These are phyloP conservation scores for Lamprologus callipterus DNA, from an alignment of 2,113 vertebrate genomes.

Conservation along the genomic window DNA sequence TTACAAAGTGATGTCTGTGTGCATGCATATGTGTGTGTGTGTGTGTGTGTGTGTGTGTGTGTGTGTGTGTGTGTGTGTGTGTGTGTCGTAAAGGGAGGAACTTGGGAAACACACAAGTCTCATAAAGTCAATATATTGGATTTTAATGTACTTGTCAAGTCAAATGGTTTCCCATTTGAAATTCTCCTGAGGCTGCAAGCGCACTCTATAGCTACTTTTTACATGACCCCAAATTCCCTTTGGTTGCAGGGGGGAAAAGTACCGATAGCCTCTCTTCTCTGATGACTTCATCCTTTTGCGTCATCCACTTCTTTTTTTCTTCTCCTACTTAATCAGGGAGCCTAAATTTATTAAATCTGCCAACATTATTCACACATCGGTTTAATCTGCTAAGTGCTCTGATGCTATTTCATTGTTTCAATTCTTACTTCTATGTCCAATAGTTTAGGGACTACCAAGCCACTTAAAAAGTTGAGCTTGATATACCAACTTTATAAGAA, in stretches of 20 bases:
- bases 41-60: not conserved
- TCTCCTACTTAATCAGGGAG: not conserved
- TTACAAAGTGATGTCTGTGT: not conserved
- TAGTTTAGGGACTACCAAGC: not conserved
- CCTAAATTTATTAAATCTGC: not conserved
- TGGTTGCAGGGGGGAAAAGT: not conserved
- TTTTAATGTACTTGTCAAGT: constrained; percentile 59
- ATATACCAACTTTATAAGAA: not conserved
- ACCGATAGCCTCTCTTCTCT: not conserved
- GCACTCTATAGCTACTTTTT: not conserved
- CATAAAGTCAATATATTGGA: constrained; percentile 46
- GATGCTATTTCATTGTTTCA: not conserved
- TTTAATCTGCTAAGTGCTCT: not conserved
- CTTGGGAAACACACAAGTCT: not conserved
- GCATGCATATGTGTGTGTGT: not conserved
- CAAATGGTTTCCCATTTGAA: constrained; percentile 37
- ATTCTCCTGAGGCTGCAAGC: constrained; percentile 17
- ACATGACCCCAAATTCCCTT: constrained; percentile 31
- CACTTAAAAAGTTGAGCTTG: not conserved
- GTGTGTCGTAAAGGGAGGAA: not conserved
- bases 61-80: not conserved
- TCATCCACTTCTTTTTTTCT: not conserved
- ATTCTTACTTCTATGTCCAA: not conserved
- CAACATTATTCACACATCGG: not conserved
- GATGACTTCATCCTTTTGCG: constrained; percentile 3